phyloP scores from a whole-genome alignment of 2,797 vertebrate genomes.

The Enteromius paludinosus region DNA sequence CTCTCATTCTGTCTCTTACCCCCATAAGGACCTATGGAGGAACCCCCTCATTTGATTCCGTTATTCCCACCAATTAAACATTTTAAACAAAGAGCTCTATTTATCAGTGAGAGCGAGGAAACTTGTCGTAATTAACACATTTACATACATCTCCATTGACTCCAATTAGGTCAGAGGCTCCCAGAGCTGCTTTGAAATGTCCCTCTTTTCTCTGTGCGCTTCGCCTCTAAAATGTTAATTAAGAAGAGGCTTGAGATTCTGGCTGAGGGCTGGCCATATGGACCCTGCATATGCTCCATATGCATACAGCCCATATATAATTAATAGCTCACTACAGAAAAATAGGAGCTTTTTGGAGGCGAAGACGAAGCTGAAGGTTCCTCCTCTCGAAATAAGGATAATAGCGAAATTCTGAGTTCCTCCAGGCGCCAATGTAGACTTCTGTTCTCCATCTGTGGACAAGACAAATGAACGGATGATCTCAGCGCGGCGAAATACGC shows the following conservation, averaged over 20 bases:
- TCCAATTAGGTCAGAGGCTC: conserved; percentile 85
- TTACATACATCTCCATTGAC: conserved; percentile 83
- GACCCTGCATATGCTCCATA: conserved; percentile 83
- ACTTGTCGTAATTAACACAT: conserved; percentile 86
- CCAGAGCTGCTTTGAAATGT: conserved; percentile 77
- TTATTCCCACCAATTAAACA: conserved; percentile 61
- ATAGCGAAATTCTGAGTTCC: conserved; percentile 38
- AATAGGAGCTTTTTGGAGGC: conserved; percentile 60
- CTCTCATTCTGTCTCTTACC: conserved; percentile 1
- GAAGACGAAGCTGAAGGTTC: conserved; percentile 16
- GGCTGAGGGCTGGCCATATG: conserved; percentile 84
- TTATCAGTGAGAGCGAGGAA: conserved; percentile 69
- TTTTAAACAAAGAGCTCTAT: conserved; percentile 62
- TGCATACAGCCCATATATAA: conserved; percentile 84
- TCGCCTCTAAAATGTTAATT: conserved; percentile 87
- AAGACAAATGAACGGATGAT: conserved; percentile 28
- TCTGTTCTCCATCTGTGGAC: conserved; percentile 45
- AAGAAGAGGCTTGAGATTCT: conserved; percentile 81
- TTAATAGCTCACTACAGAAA: conserved; percentile 80
- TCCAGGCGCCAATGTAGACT: conserved; percentile 31
- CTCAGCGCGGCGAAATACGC: conserved; percentile 12
- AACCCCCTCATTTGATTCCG: conserved; percentile 56
- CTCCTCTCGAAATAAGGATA: conserved; percentile 29
- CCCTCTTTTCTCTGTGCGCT: conserved; percentile 54
- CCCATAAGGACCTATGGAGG: conserved; percentile 44